Conservation (phyloP, 2,113 vertebrate genomes). For the Spilogale gracilis region DNA sequence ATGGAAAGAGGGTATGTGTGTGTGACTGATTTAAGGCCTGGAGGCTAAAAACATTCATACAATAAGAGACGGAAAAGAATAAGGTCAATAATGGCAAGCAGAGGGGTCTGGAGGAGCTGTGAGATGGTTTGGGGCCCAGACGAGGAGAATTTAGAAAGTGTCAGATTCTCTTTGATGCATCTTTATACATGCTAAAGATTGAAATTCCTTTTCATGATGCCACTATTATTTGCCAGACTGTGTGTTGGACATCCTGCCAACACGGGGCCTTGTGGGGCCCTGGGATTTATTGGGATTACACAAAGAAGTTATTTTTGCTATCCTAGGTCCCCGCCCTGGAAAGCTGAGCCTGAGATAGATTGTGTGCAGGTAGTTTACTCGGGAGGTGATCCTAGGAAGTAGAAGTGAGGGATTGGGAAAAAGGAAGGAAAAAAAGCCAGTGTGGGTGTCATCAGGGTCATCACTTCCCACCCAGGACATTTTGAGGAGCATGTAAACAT, state of each 20-base stretch:
- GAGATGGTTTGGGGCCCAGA: neutral
- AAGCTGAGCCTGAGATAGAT: neutral
- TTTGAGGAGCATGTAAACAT: neutral
- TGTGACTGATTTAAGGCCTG: neutral
- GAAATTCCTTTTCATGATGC: neutral
- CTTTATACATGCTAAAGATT: neutral
- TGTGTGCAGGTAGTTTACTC: neutral
- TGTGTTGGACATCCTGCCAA: neutral
- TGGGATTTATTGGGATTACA: conserved; percentile 31
- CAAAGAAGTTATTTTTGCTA: conserved; percentile 23
- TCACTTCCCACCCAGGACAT: neutral
- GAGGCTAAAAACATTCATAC: conserved; percentile 2
- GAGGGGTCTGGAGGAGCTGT: neutral
- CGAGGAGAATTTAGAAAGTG: neutral
- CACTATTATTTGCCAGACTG: neutral
- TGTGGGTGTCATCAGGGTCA: neutral
- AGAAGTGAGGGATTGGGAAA: neutral
- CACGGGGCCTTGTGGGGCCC: neutral
- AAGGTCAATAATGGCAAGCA: neutral
- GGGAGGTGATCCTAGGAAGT: neutral
- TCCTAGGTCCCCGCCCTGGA: neutral
- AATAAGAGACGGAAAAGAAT: neutral
- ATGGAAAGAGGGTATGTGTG: neutral
- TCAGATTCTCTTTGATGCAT: neutral
- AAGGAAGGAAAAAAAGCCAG: neutral